phyloP scores from a whole-genome alignment of 2,113 vertebrate genomes.

The Ceuthmochares aereus region DNA sequence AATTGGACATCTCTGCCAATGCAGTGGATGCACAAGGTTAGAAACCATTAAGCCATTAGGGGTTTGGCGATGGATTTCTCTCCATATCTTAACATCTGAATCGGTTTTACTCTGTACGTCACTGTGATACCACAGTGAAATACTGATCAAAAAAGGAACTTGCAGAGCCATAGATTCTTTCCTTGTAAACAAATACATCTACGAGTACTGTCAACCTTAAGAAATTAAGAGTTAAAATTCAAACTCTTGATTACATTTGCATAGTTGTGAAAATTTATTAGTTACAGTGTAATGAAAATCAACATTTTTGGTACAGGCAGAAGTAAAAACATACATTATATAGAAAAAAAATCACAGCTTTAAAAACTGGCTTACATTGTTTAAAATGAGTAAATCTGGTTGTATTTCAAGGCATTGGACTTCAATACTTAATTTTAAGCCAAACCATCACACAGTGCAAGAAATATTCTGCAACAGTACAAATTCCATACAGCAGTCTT shows the following conservation, averaged over 20 bases:
- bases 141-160: not conserved
- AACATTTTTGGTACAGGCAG: slow-evolving; percentile 61
- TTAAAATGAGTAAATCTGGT: slow-evolving; percentile 64
- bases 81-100: not conserved
- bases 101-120: not conserved
- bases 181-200: not conserved
- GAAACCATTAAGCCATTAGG: not conserved
- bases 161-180: not conserved
- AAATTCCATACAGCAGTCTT: slow-evolving; percentile 65
- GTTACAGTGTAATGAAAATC: slow-evolving; percentile 59
- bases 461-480: slow-evolving; percentile 22
- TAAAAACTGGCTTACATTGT: slow-evolving; percentile 53
- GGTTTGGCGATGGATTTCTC: not conserved
- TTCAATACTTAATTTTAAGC: slow-evolving; percentile 42
- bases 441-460: slow-evolving; percentile 58
- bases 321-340: slow-evolving; percentile 65
- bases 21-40: not conserved
- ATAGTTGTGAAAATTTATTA: slow-evolving; percentile 73
- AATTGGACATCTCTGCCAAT: fast-evolving
- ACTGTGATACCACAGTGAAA: not conserved
- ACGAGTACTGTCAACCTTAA: not conserved
- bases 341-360: slow-evolving; percentile 62
- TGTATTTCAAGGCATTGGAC: slow-evolving; percentile 60
- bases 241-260: slow-evolving; percentile 36
- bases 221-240: not conserved